Evolutionary conservation across 1,140 invertebrate genomes (phyloP).

Genomic region (Marisa cornuarietis): DNA sequence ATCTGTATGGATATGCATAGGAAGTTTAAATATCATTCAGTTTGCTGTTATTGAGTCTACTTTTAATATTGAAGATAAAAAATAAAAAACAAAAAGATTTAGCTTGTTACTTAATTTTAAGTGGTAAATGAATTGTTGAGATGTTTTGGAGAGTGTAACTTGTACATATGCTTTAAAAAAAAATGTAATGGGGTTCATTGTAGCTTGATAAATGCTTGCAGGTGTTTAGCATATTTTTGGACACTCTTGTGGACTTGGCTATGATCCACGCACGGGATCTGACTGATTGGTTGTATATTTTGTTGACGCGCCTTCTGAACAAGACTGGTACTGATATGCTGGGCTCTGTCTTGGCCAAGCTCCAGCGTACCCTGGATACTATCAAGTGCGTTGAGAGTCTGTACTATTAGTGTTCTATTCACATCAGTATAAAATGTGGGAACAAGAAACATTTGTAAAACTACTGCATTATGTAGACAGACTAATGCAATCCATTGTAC

Average conservation of each 20-base stretch:
- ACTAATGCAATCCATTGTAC: too few species aligned
- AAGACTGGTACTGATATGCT: conserved; percentile 91
- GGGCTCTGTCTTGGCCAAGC: conserved; percentile 88
- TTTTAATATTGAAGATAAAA: not conserved
- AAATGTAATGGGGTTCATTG: not conserved
- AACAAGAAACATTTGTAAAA: too few species aligned
- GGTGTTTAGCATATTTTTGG: conserved; percentile 91
- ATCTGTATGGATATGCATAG: not conserved
- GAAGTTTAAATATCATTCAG: not conserved
- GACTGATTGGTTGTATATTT: conserved; percentile 89
- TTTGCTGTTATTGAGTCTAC: not conserved
- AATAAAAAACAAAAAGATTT: too few species aligned
- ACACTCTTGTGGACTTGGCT: conserved; percentile 89
- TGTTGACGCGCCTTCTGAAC: conserved; percentile 81
- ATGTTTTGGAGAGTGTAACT: not conserved
- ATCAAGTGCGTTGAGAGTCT: not conserved
- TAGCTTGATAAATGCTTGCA: conserved; percentile 45
- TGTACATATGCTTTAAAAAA: not conserved
- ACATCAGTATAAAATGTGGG: too few species aligned
- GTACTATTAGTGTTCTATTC: too few species aligned
- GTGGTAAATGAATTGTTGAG: not conserved
- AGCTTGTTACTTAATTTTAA: too few species aligned
- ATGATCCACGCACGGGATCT: conserved; percentile 86
- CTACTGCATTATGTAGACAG: too few species aligned
- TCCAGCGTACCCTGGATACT: conserved; percentile 70